Evolutionary conservation across 2,888 invertebrate species (phyloP).

Genomic region (Drosophila mimica): DNA sequence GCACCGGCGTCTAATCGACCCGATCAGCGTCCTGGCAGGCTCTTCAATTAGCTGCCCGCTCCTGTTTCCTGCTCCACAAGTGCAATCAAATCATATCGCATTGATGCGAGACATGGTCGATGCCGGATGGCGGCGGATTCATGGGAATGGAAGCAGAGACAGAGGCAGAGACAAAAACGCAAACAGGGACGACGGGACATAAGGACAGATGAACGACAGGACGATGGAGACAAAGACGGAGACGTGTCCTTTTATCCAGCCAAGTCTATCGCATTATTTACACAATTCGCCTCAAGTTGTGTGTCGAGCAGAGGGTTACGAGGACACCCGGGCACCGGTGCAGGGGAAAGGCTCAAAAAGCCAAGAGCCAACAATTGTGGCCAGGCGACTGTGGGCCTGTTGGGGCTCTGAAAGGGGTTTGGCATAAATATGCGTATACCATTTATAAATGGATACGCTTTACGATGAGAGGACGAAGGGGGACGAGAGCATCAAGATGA

Average conservation of each 20-base stretch:
- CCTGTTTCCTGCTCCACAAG: conserved; percentile 52
- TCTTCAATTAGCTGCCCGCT: conserved; percentile 62
- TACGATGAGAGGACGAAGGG: conserved; percentile 13
- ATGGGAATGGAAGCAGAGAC: conserved; percentile 11
- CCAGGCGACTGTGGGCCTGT: not conserved
- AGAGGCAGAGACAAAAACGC: not conserved
- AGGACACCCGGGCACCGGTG: not conserved
- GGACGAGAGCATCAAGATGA: conserved; percentile 3
- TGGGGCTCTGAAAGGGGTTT: conserved; percentile 25
- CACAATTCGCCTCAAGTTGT: conserved; percentile 76
- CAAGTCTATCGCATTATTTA: conserved; percentile 77
- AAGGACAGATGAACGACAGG: not conserved
- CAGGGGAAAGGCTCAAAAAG: conserved; percentile 21
- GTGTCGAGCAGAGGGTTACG: conserved; percentile 23
- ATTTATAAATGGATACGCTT: conserved; percentile 71
- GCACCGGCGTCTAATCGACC: conserved; percentile 57
- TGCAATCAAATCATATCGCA: conserved; percentile 75
- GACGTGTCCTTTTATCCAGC: conserved; percentile 49
- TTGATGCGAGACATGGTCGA: conserved; percentile 54
- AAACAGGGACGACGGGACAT: conserved; percentile 2
- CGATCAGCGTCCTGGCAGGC: conserved; percentile 55
- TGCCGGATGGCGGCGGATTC: conserved; percentile 4
- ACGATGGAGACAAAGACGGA: conserved; percentile 9
- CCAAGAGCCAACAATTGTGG: conserved; percentile 46
- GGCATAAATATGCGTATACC: conserved; percentile 64